These are phyloP conservation scores for Thalassarche chlororhynchos DNA, from an alignment of 2,113 vertebrate species.

Conservation along the genomic window DNA sequence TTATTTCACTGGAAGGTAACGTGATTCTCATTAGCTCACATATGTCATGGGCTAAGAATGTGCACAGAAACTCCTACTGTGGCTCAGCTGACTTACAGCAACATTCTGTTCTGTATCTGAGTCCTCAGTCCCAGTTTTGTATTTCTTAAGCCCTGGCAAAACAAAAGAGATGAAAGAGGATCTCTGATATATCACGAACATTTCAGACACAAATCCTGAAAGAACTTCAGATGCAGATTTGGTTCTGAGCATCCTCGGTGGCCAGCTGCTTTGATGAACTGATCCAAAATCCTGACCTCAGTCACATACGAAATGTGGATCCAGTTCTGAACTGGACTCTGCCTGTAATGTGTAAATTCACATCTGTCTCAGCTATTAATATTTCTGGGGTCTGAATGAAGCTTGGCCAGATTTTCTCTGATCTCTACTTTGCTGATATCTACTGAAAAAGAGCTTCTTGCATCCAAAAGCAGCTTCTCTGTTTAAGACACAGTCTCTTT, in stretches of 20 bases:
- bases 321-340: background rate
- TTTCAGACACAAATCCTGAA: background rate
- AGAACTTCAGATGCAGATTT: background rate
- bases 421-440: background rate
- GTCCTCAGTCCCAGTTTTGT: background rate
- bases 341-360: conserved; percentile 24
- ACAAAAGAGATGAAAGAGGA: background rate
- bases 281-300: background rate
- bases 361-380: background rate
- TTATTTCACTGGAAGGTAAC: background rate
- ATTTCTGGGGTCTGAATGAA: background rate
- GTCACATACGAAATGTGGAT: background rate
- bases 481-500: background rate
- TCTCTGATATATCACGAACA: background rate
- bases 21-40: conserved; percentile 19
- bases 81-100: conserved; percentile 21
- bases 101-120: background rate
- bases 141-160: background rate
- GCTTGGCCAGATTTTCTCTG: background rate
- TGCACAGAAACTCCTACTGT: background rate
- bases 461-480: background rate
- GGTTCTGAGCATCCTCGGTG: background rate
- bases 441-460: background rate
- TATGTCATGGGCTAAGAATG: conserved; percentile 10
- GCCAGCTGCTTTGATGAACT: background rate